phyloP scores from a whole-genome alignment of 2,797 vertebrate genomes.

The Pseudocheirus occidentalis region DNA sequence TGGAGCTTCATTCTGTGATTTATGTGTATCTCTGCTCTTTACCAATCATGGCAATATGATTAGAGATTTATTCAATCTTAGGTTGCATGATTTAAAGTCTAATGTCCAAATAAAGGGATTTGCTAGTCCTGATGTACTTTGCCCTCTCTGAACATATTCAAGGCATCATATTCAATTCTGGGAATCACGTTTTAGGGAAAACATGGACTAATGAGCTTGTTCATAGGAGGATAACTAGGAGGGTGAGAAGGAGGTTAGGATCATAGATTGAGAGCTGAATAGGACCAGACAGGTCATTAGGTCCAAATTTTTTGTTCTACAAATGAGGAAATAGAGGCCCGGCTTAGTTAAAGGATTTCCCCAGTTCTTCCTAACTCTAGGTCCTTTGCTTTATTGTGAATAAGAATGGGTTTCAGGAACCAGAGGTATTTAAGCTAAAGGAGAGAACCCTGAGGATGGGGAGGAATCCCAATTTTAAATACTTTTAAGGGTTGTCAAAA shows the following conservation, averaged over 20 bases:
- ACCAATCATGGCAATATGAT: background rate
- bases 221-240: background rate
- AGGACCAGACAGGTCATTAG: background rate
- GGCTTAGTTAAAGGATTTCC: background rate
- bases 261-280: background rate
- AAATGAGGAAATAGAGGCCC: background rate
- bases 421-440: background rate
- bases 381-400: background rate
- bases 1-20: background rate
- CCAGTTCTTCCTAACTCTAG: background rate
- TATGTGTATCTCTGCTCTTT: background rate
- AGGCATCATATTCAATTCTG: background rate
- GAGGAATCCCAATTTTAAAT: background rate
- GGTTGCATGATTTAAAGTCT: background rate
- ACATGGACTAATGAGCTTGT: background rate
- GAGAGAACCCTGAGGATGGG: background rate
- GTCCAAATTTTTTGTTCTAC: background rate
- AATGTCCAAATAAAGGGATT: background rate
- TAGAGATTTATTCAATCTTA: background rate
- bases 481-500: background rate
- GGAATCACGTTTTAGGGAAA: background rate
- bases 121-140: background rate
- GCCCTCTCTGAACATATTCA: background rate
- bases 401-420: background rate
- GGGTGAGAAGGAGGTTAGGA: background rate